Base-by-base conservation (phyloP, 2,888 invertebrate genomes). In the Mayetiola destructor region DNA sequence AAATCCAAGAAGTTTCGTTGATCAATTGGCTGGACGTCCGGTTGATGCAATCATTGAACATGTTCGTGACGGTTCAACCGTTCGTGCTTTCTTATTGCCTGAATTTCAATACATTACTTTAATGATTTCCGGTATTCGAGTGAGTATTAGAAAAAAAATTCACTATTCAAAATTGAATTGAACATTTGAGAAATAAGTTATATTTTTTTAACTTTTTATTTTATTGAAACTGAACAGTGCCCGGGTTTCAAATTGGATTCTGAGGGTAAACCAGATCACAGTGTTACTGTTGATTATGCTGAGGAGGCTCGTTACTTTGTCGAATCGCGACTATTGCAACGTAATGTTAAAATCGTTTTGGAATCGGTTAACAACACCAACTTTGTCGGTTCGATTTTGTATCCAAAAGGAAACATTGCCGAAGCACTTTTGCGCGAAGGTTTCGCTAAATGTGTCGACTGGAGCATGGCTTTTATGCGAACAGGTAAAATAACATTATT, bases 11-110 rank as follows among this genome's bases (percentile, higher is more conserved):
- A 79, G 80, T 56, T 81, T 84, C 74, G 88, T 96, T 3, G 93
- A 94, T 65, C 85, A 89, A 66, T 81, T 82, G 62, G 85, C 84
- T 60, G 84, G 85, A 36, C 88, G 92, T 67, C 92, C 91, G 0
- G 76, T 96, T 5, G 87, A 85, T 71, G 95, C 96, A 52, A 82
- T 99, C 58, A 87, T 99, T 64, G 99, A 99, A 69, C 93, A 95
- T 76, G 96, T 99, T 1, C 81, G 95, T 58, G 97, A 99, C 73
- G 97, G 97, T 0, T 94, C 94, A 32, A 97, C 97, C 1, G 84
- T 96, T 14, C 80, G 96, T 61, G 87, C 90, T 3, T 88, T 95
- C 66, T 76, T 99, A 12, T 73, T 96, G 58, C 48, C 56, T 2
- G 88, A 88, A 59, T 93, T 83, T 71, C 84, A 91, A 64, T 88